Evolutionary conservation across 2,113 vertebrate species (phyloP).

Genomic region (Siniperca knerii): DNA sequence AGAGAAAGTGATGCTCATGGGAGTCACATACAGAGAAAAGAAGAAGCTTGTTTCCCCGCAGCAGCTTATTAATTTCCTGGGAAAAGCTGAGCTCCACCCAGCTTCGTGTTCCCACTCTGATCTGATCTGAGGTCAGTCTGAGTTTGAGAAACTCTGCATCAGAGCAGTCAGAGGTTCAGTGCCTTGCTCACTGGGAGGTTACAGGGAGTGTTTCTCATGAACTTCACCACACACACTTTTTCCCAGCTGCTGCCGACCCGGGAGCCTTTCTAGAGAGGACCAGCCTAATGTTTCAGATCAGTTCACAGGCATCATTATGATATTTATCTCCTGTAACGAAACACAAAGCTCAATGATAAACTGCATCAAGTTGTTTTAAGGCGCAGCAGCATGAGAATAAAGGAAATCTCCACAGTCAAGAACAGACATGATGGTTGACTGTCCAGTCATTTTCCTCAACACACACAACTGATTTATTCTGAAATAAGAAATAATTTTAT

Average conservation of each 20-base stretch:
- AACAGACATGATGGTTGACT: no score
- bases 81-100: slow-evolving; percentile 12
- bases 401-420: neutral
- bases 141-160: neutral
- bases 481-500: neutral
- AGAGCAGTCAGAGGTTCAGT: neutral
- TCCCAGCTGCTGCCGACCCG: neutral
- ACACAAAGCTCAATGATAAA: neutral
- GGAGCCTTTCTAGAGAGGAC: no score
- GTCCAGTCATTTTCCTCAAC: no score
- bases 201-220: neutral
- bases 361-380: neutral
- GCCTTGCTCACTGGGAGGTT: neutral
- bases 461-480: no score
- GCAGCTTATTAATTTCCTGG: neutral
- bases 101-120: neutral
- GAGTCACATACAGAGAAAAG: neutral
- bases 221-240: neutral
- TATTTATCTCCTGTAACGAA: neutral
- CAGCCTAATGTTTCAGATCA: no score
- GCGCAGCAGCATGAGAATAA: neutral
- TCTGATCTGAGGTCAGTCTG: neutral
- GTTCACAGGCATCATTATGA: neutral
- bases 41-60: slow-evolving; percentile 13
- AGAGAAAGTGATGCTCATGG: slow-evolving; percentile 4